Evolutionary conservation across 2,113 vertebrate species (phyloP), one percentile per base, ranked within the genome.

Genomic region (Calidris pugnax): DNA sequence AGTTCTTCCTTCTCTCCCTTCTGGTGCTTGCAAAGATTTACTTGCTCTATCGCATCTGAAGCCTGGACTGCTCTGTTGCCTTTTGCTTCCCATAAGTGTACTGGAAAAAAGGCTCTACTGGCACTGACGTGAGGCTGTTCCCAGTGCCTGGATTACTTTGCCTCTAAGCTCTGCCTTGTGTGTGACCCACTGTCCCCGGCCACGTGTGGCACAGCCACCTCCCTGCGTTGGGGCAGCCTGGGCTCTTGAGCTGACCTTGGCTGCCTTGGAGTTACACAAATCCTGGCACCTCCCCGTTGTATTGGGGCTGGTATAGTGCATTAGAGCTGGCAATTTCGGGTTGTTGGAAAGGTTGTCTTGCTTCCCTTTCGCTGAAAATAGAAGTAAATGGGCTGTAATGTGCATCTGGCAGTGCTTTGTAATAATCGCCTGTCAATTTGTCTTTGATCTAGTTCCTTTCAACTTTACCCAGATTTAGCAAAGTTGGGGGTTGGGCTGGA

Each of bases 381-480:
- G 66, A 53, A 85, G 33, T 43, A 45, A 92, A 72, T 50, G 67
- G 59, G 55, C 79, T 14, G 41, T 67, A 74, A 80, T 84, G 83
- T 33, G 60, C 48, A 56, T 89, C 89, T 95, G 89, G 88, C 89
- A 86, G 66, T 10, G 69, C 81, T 89, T 64, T 43, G 1, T 45
- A 33, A 2, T 57, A 43, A 74, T 41, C 57, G 55, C 81, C 45
- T 77, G 68, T 66, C 80, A 50, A 32, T 94, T 92, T 78, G 69
- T n/a, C 77, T 90, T 71, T 88, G 59, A 84, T 89, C 76, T 67
- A 8, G 71, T 95, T 84, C 56, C 66, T 95, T 95, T 89, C 48
- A 72, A 23, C 73, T 72, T 79, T 22, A 53, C 24, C 39, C 22
- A 45, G 33, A 75, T 91, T 75, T 78, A 84, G 84, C 35, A 8